These are phyloP conservation scores for Sarcophaga carnaria DNA, from an alignment of 2,888 invertebrate species.

Conservation along the genomic window DNA sequence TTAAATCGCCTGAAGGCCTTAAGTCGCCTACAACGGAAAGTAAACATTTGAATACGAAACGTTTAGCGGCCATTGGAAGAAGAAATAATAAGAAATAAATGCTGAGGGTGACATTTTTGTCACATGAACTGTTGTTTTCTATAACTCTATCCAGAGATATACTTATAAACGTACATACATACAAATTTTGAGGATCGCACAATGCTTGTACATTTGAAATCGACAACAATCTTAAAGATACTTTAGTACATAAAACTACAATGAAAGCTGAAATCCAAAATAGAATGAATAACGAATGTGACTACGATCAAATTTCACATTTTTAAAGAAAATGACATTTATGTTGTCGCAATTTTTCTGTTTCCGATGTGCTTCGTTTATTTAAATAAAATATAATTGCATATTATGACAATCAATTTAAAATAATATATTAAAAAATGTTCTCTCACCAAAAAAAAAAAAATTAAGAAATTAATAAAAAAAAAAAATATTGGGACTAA, in stretches of 20 bases:
- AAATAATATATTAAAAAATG: no score
- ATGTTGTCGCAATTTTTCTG: background rate
- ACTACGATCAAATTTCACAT: slow-evolving; percentile 42
- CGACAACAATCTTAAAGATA: background rate
- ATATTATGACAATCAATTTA: no score
- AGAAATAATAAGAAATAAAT: background rate
- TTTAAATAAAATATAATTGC: background rate
- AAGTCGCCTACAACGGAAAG: slow-evolving; percentile 31
- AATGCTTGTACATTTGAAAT: background rate
- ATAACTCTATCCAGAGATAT: background rate
- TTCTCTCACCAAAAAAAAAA: no score
- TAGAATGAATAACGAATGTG: background rate
- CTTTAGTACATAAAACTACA: background rate
- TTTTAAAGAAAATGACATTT: slow-evolving; percentile 30
- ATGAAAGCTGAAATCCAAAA: background rate
- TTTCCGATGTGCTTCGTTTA: background rate
- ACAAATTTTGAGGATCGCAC: background rate
- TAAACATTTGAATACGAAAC: slow-evolving; percentile 56
- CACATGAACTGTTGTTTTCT: slow-evolving; percentile 71
- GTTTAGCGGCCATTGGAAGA: background rate
- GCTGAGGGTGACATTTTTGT: slow-evolving; percentile 79
- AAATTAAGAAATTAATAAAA: no score
- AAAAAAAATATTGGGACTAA: no score
- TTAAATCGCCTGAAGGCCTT: background rate
- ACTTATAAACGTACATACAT: background rate